These are phyloP conservation scores for Gambelia wislizenii DNA, from an alignment of 2,797 vertebrate genomes.

Conservation along the genomic window DNA sequence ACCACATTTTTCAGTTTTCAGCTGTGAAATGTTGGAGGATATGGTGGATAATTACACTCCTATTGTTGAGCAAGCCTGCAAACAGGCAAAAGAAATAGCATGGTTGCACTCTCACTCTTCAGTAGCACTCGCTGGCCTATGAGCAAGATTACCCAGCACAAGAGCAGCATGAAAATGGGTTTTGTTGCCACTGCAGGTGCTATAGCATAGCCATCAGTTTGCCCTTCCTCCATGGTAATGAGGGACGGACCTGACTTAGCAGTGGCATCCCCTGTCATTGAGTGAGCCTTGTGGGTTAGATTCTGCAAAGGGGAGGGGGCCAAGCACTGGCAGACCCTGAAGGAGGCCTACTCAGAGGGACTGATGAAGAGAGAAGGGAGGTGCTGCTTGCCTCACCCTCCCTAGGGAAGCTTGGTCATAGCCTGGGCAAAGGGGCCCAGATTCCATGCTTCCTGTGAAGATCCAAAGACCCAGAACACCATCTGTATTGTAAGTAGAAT, in stretches of 20 bases:
- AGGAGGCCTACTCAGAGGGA: not conserved
- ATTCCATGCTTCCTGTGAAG: too few relatives aligned
- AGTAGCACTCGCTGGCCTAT: not conserved
- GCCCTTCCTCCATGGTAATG: not conserved
- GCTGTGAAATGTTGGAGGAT: too few relatives aligned
- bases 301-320: not conserved
- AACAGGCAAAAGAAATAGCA: not conserved
- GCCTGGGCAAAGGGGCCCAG: too few relatives aligned
- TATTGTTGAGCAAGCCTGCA: too few relatives aligned
- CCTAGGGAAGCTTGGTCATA: not conserved
- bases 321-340: too few relatives aligned
- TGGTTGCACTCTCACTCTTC: too few relatives aligned
- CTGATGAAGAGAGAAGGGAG: too few relatives aligned
- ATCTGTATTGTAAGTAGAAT: too few relatives aligned
- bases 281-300: not conserved
- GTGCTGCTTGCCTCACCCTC: too few relatives aligned
- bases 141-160: not conserved
- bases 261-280: not conserved
- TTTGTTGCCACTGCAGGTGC: not conserved
- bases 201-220: not conserved
- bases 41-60: too few relatives aligned
- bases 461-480: too few relatives aligned
- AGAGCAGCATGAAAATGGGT: not conserved
- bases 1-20: too few relatives aligned
- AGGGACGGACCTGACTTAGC: not conserved